Evolutionary conservation across 2,797 vertebrate genomes (phyloP), one percentile per base, ranked within the genome.

Genomic region (Acrocephalus scirpaceus): DNA sequence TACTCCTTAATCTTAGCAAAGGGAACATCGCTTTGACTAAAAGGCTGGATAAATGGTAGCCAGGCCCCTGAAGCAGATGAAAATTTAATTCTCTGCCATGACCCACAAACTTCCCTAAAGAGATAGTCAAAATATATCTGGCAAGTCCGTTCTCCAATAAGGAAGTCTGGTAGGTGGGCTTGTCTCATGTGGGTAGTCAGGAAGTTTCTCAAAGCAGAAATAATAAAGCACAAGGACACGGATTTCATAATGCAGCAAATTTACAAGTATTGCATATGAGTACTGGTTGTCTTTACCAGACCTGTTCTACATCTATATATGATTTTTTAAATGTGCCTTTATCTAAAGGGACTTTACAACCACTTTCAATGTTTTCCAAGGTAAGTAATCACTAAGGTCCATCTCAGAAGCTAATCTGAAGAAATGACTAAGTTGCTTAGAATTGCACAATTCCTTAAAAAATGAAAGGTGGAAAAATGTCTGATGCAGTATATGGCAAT

Each of bases 1-100:
- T 85, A 74, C 66, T 92, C 58, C 86, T 84, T 85, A 29, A 92
- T 69, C 54, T 85, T 64, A 85, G 51, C 57, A 84, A 91, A 79
- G 50, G 50, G 75, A 92, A 70, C 44, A 78, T 60, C 4, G 0
- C 29, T 86, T 69, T 48, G 57, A 81, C 73, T n/a, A 61, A 67
- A 83, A 62, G 29, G 53, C 44, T 85, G 67, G 50, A 82, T 65
- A 85, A 91, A 73, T 8, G 20, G 48, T 23, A 90, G 44, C 32
- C 72, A 57, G 56, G 54, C 12, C 18, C 30, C 42, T 23, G 20
- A 53, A 62, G 57, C 30, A 75, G 62, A 69, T 61, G 38, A 80
- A 40, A 69, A 67, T 44, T 64, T 88, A 9, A 32, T 67, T 87
- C 40, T 70, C 67, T 91, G 75, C 12, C 29, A 22, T 4, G 25